A percentile compares a stretch with the other conserved stretches of the same genome.
Evolutionary conservation across 2,113 vertebrate genomes (phyloP).

Genomic region (Triplophysa rosa): DNA sequence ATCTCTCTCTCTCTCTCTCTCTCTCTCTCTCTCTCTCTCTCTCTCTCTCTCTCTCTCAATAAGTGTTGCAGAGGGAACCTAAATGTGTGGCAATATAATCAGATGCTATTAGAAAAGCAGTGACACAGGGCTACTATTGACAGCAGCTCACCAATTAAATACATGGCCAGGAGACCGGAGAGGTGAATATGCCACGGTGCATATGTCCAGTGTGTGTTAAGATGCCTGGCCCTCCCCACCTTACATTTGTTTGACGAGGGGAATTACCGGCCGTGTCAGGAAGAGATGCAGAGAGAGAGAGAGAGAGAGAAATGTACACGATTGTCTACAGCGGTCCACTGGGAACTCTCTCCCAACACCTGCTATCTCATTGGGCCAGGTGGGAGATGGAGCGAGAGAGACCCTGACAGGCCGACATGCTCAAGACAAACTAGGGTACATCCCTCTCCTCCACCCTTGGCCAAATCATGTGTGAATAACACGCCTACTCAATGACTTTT

Average conservation of each 20-base stretch:
- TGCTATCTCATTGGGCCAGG: slow-evolving; percentile 51
- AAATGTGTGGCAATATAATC: slow-evolving; percentile 10
- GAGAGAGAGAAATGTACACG: slow-evolving; percentile 9
- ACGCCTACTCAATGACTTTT: slow-evolving; percentile 52
- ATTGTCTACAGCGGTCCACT: slow-evolving; percentile 35
- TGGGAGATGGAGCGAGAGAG: slow-evolving; percentile 52
- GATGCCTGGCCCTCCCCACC: not conserved
- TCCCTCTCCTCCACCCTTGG: slow-evolving; percentile 46
- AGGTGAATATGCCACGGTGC: slow-evolving; percentile 20
- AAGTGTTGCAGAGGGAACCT: not conserved
- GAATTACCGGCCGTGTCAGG: slow-evolving; percentile 35
- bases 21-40: not conserved
- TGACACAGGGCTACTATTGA: slow-evolving; percentile 27
- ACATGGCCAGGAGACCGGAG: slow-evolving; percentile 26
- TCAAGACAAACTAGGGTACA: slow-evolving; percentile 49
- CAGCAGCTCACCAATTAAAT: slow-evolving; percentile 44
- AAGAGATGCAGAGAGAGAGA: not conserved
- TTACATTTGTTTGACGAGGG: slow-evolving; percentile 29
- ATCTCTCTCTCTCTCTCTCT: not conserved
- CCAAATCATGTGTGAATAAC: slow-evolving; percentile 69
- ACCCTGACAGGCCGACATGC: slow-evolving; percentile 52
- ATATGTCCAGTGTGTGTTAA: not conserved
- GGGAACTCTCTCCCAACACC: slow-evolving; percentile 46
- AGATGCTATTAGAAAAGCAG: not conserved
- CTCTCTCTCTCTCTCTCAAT: not conserved